phyloP scores from a whole-genome alignment of 2,797 vertebrate genomes.

The Acrocephalus scirpaceus region DNA sequence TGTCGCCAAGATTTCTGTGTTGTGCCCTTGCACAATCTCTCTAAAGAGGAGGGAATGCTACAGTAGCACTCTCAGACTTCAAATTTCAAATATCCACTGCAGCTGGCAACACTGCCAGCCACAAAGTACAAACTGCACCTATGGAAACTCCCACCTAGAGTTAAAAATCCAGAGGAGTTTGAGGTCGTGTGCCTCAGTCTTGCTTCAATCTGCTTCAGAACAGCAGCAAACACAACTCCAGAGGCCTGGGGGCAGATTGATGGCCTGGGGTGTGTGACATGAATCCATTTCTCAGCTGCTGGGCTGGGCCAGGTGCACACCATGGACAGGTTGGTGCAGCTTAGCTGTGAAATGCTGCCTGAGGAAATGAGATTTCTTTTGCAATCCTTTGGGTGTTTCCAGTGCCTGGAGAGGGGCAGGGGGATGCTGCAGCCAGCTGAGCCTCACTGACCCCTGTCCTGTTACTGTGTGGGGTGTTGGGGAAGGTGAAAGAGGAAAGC shows the following conservation, averaged over 20 bases:
- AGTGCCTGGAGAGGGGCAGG: not conserved
- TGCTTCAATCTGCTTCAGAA: not conserved
- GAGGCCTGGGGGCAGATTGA: not conserved
- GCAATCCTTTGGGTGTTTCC: not conserved
- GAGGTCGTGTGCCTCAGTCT: rapidly evolving
- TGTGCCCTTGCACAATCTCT: not conserved
- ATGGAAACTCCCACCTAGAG: not conserved
- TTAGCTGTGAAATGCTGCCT: not conserved
- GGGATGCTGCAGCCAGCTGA: not conserved
- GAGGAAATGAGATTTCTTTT: not conserved
- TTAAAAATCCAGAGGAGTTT: not conserved
- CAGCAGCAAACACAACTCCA: not conserved
- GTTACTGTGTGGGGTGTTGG: not conserved
- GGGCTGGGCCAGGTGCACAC: not conserved
- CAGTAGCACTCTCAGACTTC: not conserved
- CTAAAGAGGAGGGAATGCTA: not conserved
- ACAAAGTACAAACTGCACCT: not conserved
- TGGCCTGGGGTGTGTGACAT: not conserved
- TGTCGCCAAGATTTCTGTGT: not conserved
- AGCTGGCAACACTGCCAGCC: not conserved
- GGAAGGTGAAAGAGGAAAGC: too few species aligned
- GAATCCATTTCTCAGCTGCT: not conserved
- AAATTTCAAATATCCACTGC: not conserved
- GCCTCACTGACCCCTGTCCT: not conserved
- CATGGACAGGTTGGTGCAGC: rapidly evolving